Evolutionary conservation across 92 coral and sea anemone species (phyloP), one percentile per base, ranked within the genome.

Genomic region (Micromussa lordhowensis): DNA sequence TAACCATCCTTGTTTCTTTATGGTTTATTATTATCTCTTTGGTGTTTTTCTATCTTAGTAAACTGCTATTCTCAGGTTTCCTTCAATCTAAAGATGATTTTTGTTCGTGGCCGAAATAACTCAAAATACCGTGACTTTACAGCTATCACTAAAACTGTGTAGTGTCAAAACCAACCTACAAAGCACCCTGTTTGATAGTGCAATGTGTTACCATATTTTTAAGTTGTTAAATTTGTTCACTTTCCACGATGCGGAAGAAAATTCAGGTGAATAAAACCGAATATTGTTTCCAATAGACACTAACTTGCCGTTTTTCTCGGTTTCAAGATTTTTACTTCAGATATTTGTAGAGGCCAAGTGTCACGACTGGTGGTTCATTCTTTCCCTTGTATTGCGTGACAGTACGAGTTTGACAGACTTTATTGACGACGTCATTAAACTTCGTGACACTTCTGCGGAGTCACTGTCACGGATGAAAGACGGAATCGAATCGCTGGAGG

Each of bases 291-390:
- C 26, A n/a, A 14, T 13, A 49, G 68, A 32, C 22, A 16, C 57
- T 63, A 53, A 77, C 36, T 29, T 51, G 68, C 1, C 19, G 48
- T 57, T 59, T 40, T 31, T 82, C 31, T 79, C 61, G 63, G 24
- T 59, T 66, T 44, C 3, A 85, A 97, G 99, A 58, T 97, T 86
- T 87, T 90, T 97, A 34, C 89, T 97, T 58, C 95, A 95, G 82
- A 88, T 89, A 32, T 91, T 97, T 89, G 82, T 92, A 73, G 99
- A 97, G 55, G 98, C 99, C 9, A 68, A 83, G 32, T 97, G 99
- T 89, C 95, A 96, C 84, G 99, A 97, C 73, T 97, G 99, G 99
- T 95, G 98, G 94, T 83, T 97, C 30, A 82, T 97, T 18, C 92
- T 97, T 24, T 95, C 96, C 3, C 44, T 94, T n/a, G 93, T 93